These are phyloP conservation scores for Magallana nippona DNA, from an alignment of 2,888 invertebrate genomes.

Conservation along the genomic window DNA sequence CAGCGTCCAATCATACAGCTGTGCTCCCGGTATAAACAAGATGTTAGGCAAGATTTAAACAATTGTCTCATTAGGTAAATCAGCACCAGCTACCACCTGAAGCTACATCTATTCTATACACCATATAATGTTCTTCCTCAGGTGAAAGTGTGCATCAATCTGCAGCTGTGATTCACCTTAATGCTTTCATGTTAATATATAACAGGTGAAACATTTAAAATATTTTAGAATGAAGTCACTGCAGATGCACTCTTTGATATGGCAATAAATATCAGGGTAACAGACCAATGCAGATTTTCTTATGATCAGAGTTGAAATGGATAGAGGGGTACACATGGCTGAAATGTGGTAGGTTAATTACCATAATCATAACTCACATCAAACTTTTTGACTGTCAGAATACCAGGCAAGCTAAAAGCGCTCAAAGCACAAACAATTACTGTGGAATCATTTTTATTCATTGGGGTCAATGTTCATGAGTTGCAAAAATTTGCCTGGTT, in stretches of 20 bases:
- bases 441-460: too few species aligned
- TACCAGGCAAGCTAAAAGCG: too few species aligned
- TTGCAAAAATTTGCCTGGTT: too few species aligned
- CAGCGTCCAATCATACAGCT: neutral
- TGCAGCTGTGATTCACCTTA: slow-evolving; percentile 15
- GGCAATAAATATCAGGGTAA: neutral
- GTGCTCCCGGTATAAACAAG: neutral
- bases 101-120: neutral
- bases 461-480: too few species aligned
- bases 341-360: too few species aligned
- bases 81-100: slow-evolving; percentile 3
- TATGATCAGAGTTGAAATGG: too few species aligned
- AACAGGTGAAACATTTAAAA: slow-evolving; percentile 8
- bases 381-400: too few species aligned
- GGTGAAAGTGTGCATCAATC: slow-evolving; percentile 30
- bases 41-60: slow-evolving; percentile 10
- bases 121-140: neutral
- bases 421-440: too few species aligned
- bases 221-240: neutral
- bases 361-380: too few species aligned
- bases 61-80: slow-evolving; percentile 20
- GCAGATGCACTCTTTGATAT: neutral
- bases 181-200: neutral
- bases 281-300: too few species aligned
- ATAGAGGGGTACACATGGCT: too few species aligned